Conservation (phyloP, 2,797 vertebrate genomes). For the Psittacula derbiana region DNA sequence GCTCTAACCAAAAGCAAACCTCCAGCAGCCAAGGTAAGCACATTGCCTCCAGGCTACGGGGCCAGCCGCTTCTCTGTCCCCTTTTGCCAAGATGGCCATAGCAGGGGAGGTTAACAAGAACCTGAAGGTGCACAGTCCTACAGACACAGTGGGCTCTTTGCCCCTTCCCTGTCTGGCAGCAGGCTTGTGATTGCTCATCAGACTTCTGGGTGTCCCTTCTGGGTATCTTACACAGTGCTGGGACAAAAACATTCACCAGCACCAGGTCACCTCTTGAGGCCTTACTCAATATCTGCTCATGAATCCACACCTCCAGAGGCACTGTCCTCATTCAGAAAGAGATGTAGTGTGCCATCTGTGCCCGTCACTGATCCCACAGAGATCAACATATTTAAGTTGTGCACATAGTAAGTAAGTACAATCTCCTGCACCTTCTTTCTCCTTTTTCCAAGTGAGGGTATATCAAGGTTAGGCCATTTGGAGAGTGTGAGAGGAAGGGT, state of each 20-base stretch:
- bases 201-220: not conserved
- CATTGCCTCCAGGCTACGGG: not conserved
- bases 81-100: not conserved
- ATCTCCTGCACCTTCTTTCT: not conserved
- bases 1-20: not conserved
- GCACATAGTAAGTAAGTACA: too few species aligned
- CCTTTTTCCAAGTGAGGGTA: not conserved
- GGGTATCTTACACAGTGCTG: not conserved
- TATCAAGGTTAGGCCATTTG: not conserved
- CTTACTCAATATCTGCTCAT: not conserved
- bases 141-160: not conserved
- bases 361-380: rapidly evolving
- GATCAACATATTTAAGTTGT: not conserved
- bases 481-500: not conserved
- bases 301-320: not conserved
- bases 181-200: not conserved
- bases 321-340: not conserved
- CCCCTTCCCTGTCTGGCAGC: not conserved
- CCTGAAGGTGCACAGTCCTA: too few species aligned
- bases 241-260: not conserved
- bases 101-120: not conserved
- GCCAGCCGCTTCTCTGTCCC: not conserved
- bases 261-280: not conserved
- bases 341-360: not conserved
- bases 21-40: not conserved